phyloP scores from a whole-genome alignment of 2,888 invertebrate species.

The Caenorhabditis becei region DNA sequence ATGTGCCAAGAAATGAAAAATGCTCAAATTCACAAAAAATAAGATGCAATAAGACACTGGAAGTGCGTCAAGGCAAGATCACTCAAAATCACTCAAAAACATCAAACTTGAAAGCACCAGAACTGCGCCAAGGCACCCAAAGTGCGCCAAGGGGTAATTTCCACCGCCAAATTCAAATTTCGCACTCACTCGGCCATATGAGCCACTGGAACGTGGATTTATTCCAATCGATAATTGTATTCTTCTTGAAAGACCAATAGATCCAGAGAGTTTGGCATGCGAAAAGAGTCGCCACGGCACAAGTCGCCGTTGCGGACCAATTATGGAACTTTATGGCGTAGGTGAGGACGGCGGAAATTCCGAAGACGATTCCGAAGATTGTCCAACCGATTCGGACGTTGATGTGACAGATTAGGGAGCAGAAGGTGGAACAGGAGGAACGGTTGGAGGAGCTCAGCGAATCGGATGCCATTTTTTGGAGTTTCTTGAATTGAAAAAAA shows the following conservation, averaged over 20 bases:
- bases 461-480: not conserved
- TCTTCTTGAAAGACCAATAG: slow-evolving; percentile 49
- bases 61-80: too few species aligned
- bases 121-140: not conserved
- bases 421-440: slow-evolving; percentile 2
- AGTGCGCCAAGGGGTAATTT: not conserved
- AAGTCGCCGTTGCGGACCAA: slow-evolving; percentile 42
- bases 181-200: slow-evolving; percentile 54
- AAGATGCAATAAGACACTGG: too few species aligned
- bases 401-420: slow-evolving; percentile 42
- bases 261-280: slow-evolving; percentile 50
- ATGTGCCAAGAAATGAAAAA: too few species aligned
- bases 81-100: not conserved
- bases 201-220: slow-evolving; percentile 18
- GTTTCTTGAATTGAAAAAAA: not conserved
- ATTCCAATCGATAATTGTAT: slow-evolving; percentile 49
- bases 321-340: slow-evolving; percentile 56
- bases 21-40: too few species aligned
- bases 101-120: not conserved
- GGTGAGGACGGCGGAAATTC: slow-evolving; percentile 47
- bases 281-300: slow-evolving; percentile 41
- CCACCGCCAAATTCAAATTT: slow-evolving; percentile 2
- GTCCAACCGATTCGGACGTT: slow-evolving; percentile 57
- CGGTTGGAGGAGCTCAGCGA: not conserved
- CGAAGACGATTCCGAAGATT: slow-evolving; percentile 50